phyloP scores from a whole-genome alignment of 2,113 vertebrate genomes.

The Perognathus longimembris region DNA sequence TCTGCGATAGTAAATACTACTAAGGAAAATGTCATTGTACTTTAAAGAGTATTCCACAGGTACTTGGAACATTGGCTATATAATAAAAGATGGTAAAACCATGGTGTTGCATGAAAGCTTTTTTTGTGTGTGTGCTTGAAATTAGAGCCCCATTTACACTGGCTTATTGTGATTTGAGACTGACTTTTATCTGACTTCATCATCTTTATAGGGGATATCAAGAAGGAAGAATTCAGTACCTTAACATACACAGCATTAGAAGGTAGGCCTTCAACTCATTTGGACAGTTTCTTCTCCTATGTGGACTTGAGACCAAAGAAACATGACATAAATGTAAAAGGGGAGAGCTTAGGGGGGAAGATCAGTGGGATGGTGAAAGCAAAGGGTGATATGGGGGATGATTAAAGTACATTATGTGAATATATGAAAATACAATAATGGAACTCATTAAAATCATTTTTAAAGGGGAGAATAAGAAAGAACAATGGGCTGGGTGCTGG shows the following conservation, averaged over 20 bases:
- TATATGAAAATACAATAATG: too few relatives aligned
- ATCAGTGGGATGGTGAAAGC: too few relatives aligned
- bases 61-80: background rate
- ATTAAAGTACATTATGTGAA: too few relatives aligned
- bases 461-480: too few relatives aligned
- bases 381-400: too few relatives aligned
- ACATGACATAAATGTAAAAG: too few relatives aligned
- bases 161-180: background rate
- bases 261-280: background rate
- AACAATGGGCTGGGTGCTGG: too few relatives aligned
- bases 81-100: conserved; percentile 47
- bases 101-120: background rate
- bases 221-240: background rate
- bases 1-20: background rate
- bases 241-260: background rate
- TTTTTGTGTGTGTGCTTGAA: conserved; percentile 54
- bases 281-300: too few relatives aligned
- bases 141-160: background rate
- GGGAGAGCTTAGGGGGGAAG: too few relatives aligned
- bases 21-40: background rate
- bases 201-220: background rate
- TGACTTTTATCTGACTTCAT: background rate
- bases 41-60: background rate
- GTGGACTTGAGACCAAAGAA: too few relatives aligned
- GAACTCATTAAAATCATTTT: too few relatives aligned